phyloP scores from a whole-genome alignment of 2,113 vertebrate species.

The Rostratula benghalensis region DNA sequence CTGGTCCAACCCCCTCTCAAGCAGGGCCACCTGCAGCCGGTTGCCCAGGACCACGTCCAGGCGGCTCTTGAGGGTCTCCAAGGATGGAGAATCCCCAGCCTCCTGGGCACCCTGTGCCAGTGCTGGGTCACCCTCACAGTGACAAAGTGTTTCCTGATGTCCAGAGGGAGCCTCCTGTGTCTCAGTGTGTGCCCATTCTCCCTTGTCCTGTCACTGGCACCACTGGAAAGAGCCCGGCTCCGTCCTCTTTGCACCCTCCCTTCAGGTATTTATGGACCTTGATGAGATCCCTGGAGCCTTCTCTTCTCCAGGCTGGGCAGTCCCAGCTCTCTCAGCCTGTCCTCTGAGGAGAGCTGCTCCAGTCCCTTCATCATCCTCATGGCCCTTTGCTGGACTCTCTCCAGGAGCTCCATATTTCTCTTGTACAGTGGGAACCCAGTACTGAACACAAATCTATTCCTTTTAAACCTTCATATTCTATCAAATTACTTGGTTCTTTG shows the following conservation, averaged over 20 bases:
- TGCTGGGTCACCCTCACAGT: not conserved
- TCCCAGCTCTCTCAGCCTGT: not conserved
- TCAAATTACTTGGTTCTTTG: not conserved
- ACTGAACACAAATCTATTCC: not conserved
- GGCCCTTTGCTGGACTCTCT: not conserved
- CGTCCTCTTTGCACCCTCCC: not conserved
- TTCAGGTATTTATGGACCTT: not conserved
- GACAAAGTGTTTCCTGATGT: not conserved
- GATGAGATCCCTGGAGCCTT: not conserved
- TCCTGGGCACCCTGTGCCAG: not conserved
- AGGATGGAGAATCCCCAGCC: not conserved
- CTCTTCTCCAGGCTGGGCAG: not conserved
- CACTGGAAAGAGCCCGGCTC: not conserved
- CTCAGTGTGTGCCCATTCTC: not conserved
- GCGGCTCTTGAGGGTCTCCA: not conserved
- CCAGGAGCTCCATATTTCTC: not conserved
- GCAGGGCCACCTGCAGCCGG: not conserved
- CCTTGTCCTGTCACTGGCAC: not conserved
- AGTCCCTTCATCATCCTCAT: fast-evolving
- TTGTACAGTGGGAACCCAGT: not conserved
- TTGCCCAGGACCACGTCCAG: not conserved
- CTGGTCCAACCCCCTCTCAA: not conserved
- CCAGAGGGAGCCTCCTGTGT: not conserved
- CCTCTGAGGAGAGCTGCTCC: not conserved
- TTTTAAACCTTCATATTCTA: not conserved